A percentile compares a stretch with the other conserved stretches of the same genome.
phyloP scores from a whole-genome alignment of 2,113 vertebrate genomes.

The Quiscalus mexicanus region DNA sequence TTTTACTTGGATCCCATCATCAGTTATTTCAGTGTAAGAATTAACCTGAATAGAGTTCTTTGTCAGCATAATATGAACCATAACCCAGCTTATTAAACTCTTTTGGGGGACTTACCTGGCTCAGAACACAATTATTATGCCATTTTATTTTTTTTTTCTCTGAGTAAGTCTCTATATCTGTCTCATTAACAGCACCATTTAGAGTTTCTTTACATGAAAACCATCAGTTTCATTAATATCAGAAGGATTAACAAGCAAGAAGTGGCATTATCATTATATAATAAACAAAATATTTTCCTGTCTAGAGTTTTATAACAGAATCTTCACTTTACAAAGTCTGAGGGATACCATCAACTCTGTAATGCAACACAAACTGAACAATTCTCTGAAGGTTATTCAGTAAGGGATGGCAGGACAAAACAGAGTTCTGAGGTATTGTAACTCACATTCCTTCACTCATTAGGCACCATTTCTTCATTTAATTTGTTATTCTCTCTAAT shows the following conservation, averaged over 20 bases:
- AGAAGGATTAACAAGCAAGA: not conserved
- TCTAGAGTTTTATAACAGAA: not conserved
- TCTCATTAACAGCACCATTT: not conserved
- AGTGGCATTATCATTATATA: not conserved
- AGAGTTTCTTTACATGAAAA: not conserved
- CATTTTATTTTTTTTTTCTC: not conserved
- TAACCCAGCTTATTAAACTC: not conserved
- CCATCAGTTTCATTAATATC: not conserved
- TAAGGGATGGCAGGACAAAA: not conserved
- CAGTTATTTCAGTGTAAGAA: not conserved
- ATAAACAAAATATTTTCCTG: not conserved
- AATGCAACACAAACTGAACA: not conserved
- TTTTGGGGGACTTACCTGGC: not conserved
- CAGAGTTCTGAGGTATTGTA: not conserved
- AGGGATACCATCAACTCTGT: not conserved
- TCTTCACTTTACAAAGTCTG: not conserved
- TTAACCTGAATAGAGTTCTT: not conserved
- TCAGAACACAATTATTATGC: not conserved
- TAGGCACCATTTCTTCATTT: slow-evolving; percentile 16
- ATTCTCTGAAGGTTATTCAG: not conserved
- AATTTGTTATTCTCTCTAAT: slow-evolving; percentile 24
- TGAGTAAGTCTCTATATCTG: not conserved
- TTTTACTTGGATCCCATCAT: not conserved
- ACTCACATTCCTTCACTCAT: not conserved
- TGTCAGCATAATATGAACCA: not conserved